Percentiles rank a stretch among this genome's conserved stretches.
Evolutionary conservation across 2,797 vertebrate genomes (phyloP).

Genomic region (Chiroxiphia lanceolata): DNA sequence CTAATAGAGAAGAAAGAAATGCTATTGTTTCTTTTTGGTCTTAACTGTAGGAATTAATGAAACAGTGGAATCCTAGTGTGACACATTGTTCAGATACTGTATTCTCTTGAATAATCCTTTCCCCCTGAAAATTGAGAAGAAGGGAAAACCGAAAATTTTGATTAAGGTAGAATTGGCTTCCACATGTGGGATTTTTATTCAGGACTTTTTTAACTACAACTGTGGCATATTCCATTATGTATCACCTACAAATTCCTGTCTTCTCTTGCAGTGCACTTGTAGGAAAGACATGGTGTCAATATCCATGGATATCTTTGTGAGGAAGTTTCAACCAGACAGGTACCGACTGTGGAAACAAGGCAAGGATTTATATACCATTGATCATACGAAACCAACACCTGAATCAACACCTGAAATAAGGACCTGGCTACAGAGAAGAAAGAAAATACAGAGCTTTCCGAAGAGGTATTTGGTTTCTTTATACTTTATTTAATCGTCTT

Average conservation of each 20-base stretch:
- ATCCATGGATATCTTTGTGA: conserved; percentile 97
- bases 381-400: conserved; percentile 89
- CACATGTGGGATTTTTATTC: background rate
- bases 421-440: conserved; percentile 86
- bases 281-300: conserved; percentile 97
- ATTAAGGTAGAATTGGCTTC: background rate
- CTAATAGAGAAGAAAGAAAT: background rate
- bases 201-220: background rate
- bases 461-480: conserved; percentile 76
- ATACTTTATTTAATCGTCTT: background rate
- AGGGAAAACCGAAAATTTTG: background rate
- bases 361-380: conserved; percentile 87
- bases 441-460: conserved; percentile 74
- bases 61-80: background rate
- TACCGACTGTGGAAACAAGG: conserved; percentile 93
- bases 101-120: background rate
- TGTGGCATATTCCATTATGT: background rate
- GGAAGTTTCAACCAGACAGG: conserved; percentile 93
- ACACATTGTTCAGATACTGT: background rate
- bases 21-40: background rate
- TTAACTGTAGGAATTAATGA: background rate
- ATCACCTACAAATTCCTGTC: background rate
- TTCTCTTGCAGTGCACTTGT: conserved; percentile 88
- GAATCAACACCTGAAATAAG: conserved; percentile 89
- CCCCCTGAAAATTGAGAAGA: background rate